phyloP scores from a whole-genome alignment of 2,797 vertebrate species.

The Halcyon smyrnensis region DNA sequence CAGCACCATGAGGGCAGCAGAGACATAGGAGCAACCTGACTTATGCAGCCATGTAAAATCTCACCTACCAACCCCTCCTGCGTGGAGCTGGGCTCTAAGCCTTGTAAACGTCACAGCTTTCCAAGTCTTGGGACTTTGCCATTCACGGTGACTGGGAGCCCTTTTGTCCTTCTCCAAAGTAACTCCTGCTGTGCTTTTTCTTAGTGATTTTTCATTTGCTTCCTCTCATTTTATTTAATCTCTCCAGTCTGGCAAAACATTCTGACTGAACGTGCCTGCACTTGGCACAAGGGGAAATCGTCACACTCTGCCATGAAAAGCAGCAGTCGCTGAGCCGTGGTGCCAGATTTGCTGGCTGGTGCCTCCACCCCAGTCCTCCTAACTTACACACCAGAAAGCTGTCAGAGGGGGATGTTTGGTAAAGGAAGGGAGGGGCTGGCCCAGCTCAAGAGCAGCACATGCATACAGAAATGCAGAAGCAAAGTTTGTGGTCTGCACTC shows the following conservation, averaged over 20 bases:
- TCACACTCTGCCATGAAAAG: neutral
- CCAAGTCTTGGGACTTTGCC: neutral
- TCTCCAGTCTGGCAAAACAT: neutral
- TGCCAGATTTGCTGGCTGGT: conserved; percentile 15
- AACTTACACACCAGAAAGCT: neutral
- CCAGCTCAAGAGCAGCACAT: neutral
- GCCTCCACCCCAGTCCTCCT: neutral
- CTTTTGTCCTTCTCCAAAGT: neutral
- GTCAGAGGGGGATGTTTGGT: neutral
- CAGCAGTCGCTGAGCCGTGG: neutral
- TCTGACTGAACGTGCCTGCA: neutral
- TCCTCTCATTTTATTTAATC: neutral
- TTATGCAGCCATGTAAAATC: neutral
- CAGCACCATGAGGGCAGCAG: neutral
- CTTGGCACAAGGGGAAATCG: neutral
- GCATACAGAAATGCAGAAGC: neutral
- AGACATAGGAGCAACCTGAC: neutral
- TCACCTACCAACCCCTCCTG: neutral
- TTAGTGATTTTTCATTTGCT: neutral
- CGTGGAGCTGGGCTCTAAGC: neutral
- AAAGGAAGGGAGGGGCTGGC: neutral
- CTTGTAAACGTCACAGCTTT: neutral
- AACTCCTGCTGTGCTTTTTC: neutral
- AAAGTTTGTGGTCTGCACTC: neutral
- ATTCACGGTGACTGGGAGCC: neutral